phyloP scores from a whole-genome alignment of 2,113 vertebrate genomes.

The Xenopus laevis region DNA sequence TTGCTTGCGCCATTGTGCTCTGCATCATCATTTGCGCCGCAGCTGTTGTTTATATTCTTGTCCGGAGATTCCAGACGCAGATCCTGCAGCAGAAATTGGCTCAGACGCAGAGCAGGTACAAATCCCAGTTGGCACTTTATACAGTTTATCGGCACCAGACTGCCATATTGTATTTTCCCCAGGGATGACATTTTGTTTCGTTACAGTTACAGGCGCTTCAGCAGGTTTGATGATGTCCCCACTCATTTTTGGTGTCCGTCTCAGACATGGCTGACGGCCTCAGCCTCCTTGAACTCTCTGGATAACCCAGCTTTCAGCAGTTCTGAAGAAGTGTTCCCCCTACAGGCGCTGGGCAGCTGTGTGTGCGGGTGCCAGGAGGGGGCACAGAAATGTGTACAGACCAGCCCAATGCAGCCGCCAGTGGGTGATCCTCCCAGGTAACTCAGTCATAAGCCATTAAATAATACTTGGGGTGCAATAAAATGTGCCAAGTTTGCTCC shows the following conservation, averaged over 20 bases:
- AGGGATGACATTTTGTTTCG: not conserved
- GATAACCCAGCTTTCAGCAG: conserved; percentile 79
- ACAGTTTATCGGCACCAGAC: too few species aligned
- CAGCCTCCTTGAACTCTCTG: conserved; percentile 69
- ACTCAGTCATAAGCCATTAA: not conserved
- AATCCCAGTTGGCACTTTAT: too few species aligned
- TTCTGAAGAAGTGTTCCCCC: conserved; percentile 79
- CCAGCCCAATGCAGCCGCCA: conserved; percentile 4
- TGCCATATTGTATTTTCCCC: too few species aligned
- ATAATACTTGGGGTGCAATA: not conserved
- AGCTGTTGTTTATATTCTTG: conserved; percentile 59
- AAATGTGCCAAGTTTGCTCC: not conserved
- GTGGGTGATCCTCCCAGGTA: conserved; percentile 20
- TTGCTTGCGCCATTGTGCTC: conserved; percentile 66
- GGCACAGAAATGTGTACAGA: conserved; percentile 18
- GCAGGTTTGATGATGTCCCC: conserved; percentile 82
- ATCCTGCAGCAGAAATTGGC: conserved; percentile 79
- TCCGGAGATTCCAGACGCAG: conserved; percentile 71
- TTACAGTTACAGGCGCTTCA: conserved; percentile 79
- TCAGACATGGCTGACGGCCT: conserved; percentile 61
- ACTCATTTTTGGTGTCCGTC: conserved; percentile 78
- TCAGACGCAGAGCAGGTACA: conserved; percentile 83
- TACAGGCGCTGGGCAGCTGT: conserved; percentile 67
- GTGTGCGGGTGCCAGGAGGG: conserved; percentile 69
- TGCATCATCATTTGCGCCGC: conserved; percentile 60